These are phyloP conservation scores for Drosophila melanica DNA, from an alignment of 1,140 invertebrate species.

Conservation along the genomic window DNA sequence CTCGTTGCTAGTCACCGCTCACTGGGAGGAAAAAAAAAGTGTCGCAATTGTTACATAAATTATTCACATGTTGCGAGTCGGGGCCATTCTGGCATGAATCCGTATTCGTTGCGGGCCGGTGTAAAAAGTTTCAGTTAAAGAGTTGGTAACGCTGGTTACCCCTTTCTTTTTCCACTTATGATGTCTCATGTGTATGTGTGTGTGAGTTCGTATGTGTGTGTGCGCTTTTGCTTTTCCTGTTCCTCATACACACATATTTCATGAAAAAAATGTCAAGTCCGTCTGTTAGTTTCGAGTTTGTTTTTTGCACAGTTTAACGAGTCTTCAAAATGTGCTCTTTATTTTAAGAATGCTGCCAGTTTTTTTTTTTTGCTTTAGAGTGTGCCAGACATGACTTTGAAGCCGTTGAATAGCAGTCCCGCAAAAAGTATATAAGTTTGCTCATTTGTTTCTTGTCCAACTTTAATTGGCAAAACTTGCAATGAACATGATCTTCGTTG, in stretches of 20 bases:
- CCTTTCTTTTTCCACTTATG: conserved; percentile 17
- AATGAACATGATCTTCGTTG: too few relatives aligned
- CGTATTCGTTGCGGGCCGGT: conserved; percentile 18
- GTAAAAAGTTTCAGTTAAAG: conserved; percentile 57
- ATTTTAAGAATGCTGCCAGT: conserved; percentile 1
- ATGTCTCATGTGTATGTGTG: conserved; percentile 7
- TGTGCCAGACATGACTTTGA: background rate
- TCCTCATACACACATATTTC: conserved; percentile 56
- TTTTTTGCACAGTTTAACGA: conserved; percentile 24
- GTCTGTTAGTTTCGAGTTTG: conserved; percentile 69
- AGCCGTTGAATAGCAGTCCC: background rate
- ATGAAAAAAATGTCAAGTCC: conserved; percentile 66
- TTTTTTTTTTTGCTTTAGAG: too few relatives aligned
- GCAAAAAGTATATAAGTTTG: too few relatives aligned
- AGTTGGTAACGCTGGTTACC: conserved; percentile 37
- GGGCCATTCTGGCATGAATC: conserved; percentile 30
- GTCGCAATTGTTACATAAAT: conserved; percentile 81
- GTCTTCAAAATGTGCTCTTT: conserved; percentile 17
- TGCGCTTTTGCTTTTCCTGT: conserved; percentile 9
- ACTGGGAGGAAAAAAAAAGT: conserved; percentile 57
- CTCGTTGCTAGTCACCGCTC: background rate
- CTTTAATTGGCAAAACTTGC: too few relatives aligned
- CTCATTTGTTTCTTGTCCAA: too few relatives aligned
- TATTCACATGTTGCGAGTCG: conserved; percentile 65
- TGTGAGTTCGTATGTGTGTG: conserved; percentile 6